Conservation (phyloP, 2,888 invertebrate genomes). For the Elmis aenea region DNA sequence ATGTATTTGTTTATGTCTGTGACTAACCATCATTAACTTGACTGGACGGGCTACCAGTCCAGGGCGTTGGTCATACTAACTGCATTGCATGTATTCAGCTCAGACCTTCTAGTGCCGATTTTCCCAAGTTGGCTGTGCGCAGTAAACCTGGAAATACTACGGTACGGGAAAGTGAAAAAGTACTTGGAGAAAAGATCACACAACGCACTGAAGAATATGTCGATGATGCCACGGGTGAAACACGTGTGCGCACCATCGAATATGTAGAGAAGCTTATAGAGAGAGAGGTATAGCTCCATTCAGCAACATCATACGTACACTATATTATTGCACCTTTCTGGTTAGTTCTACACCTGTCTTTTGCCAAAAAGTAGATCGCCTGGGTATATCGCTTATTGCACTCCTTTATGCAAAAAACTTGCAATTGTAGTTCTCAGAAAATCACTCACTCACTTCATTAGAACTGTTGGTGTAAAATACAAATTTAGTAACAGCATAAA, state of each 20-base stretch:
- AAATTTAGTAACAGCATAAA: too few species aligned
- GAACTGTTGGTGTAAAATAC: too few species aligned
- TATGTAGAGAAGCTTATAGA: slow-evolving; percentile 94
- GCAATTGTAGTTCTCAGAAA: too few species aligned
- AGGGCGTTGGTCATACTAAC: slow-evolving; percentile 39
- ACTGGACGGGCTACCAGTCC: slow-evolving; percentile 35
- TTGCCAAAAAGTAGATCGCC: too few species aligned
- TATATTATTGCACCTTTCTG: slow-evolving; percentile 20
- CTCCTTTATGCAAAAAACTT: too few species aligned
- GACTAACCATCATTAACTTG: slow-evolving; percentile 31
- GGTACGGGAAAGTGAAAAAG: slow-evolving; percentile 84
- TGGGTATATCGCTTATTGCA: too few species aligned
- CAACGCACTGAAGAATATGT: slow-evolving; percentile 82
- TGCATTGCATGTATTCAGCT: slow-evolving; percentile 44
- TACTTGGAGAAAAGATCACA: slow-evolving; percentile 83
- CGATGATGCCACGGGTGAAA: slow-evolving; percentile 80
- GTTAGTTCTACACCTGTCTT: slow-evolving; percentile 10
- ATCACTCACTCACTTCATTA: too few species aligned
- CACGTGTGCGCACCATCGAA: slow-evolving; percentile 84
- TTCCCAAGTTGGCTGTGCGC: slow-evolving; percentile 83
- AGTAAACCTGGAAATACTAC: slow-evolving; percentile 79
- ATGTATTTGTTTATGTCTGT: slow-evolving; percentile 12
- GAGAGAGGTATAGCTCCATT: slow-evolving; percentile 71
- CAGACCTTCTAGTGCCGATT: slow-evolving; percentile 61
- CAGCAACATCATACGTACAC: slow-evolving; percentile 17